Evolutionary conservation across 1,140 invertebrate genomes (phyloP), one percentile per base, ranked within the genome.

Genomic region (Drosophila ficusphila): DNA sequence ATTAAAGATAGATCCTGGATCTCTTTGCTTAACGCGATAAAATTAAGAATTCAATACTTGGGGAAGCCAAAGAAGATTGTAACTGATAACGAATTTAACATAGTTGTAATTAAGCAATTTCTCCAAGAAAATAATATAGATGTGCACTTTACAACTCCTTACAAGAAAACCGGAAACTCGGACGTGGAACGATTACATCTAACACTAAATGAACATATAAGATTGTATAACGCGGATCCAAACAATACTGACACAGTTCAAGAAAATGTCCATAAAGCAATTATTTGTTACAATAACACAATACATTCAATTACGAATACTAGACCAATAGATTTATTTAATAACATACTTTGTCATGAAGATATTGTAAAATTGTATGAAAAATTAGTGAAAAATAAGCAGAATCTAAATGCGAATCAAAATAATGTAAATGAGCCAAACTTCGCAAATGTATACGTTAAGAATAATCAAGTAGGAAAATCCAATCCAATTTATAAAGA

Each of bases 401-500:
- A 31, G 9, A 31, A 12, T 5, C 6, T 9, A 18, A 54, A 31
- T 41, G 11, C 16, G 2, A 53, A 53, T 18, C 9, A 39, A 39
- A 9, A 25, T 53, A 53, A 27, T 2, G 16, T 19, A 41, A 12
- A 8, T 8, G 16, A 16, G 14, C 2, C 9, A 54, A 19, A 41
- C 14, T 54, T 14, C 2, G 11, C 9, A 19, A 54, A 53, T 38
- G 12, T 18, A 52, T 52, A 16, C 12, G 33, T 38, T 16, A 53
- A 41, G 3, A 48, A 41, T 39, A 42, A 54, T 14, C 16, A 56
- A 56, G 52, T 46, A 21, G 39, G 39, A 14, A 56, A 56, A 33
- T 46, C 27, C 9, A 46, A 46, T 3, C 25, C 39, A 46, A 46
- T 23, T 14, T 46, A 56, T 7, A 56, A 56, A 44, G 11, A 44